These are phyloP conservation scores for Spinibarbus caldwelli DNA, from an alignment of 2,797 vertebrate species.

Conservation along the genomic window DNA sequence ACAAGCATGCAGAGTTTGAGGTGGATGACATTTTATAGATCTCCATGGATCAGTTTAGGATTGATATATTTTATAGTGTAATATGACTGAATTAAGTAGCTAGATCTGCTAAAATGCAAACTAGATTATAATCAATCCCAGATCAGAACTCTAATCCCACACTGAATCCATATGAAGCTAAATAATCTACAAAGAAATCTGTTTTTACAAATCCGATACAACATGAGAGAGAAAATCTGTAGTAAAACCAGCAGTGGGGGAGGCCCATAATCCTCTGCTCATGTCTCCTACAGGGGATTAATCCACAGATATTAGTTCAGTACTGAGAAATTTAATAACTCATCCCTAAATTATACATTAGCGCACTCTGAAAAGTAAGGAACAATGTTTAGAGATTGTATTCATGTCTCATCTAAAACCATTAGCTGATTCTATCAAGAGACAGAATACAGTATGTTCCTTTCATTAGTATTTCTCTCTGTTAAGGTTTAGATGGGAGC, in stretches of 20 bases:
- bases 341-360: constrained; percentile 53
- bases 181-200: constrained; percentile 19
- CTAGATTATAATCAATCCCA: constrained; percentile 16
- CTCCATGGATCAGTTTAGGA: neutral
- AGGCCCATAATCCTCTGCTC: constrained; percentile 61
- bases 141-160: constrained; percentile 24
- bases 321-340: constrained; percentile 65
- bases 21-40: constrained; percentile 66
- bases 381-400: constrained; percentile 47
- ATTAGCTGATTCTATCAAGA: neutral
- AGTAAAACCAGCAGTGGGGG: constrained; percentile 49
- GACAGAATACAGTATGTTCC: no score
- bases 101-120: neutral
- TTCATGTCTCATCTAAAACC: constrained; percentile 48
- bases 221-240: constrained; percentile 20
- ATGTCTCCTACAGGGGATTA: constrained; percentile 66
- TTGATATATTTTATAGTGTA: neutral
- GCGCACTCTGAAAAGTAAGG: constrained; percentile 50
- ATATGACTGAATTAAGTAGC: neutral
- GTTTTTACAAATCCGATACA: constrained; percentile 17
- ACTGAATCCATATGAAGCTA: constrained; percentile 6
- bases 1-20: constrained; percentile 98
- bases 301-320: constrained; percentile 54
- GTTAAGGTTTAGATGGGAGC: neutral
- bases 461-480: neutral